Evolutionary conservation across 23 tunicate genomes (phyloP).

Genomic region (Styela plicata): DNA sequence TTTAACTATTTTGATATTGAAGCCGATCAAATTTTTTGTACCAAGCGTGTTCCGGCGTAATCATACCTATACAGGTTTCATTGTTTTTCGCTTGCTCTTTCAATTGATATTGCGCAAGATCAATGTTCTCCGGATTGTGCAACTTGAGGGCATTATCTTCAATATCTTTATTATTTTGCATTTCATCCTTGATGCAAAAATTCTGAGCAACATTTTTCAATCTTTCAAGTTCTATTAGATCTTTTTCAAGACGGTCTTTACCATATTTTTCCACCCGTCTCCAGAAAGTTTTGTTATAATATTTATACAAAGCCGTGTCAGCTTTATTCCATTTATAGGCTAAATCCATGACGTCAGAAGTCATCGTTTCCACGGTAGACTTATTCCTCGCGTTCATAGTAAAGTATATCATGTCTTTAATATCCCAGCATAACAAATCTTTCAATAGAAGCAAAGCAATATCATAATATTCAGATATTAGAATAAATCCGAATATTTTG

Average conservation of each 20-base stretch:
- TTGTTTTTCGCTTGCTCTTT: conserved; percentile 15
- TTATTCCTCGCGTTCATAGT: conserved; percentile 39
- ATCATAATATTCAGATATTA: conserved; percentile 64
- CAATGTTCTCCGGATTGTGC: conserved; percentile 46
- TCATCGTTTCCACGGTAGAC: background rate
- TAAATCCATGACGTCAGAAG: background rate
- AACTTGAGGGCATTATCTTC: conserved; percentile 11
- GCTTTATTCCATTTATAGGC: conserved; percentile 55
- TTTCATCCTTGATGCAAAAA: conserved; percentile 38
- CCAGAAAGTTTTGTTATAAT: conserved; percentile 70
- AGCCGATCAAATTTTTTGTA: conserved; percentile 2
- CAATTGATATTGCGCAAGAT: conserved; percentile 47
- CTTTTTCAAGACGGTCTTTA: conserved; percentile 33
- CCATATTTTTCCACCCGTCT: conserved; percentile 53
- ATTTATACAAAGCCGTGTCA: conserved; percentile 39
- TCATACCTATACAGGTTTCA: conserved; percentile 40
- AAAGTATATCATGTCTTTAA: conserved; percentile 41
- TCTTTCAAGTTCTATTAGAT: conserved; percentile 22
- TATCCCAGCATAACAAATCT: conserved; percentile 39
- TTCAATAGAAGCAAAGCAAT: conserved; percentile 50
- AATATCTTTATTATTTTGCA: conserved; percentile 9
- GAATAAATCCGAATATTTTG: conserved; percentile 39
- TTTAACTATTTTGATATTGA: no score
- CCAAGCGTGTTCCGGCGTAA: conserved; percentile 47
- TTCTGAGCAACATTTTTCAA: conserved; percentile 17